Base-by-base conservation (phyloP, 1,140 invertebrate genomes). In the Vanessa atalanta region DNA sequence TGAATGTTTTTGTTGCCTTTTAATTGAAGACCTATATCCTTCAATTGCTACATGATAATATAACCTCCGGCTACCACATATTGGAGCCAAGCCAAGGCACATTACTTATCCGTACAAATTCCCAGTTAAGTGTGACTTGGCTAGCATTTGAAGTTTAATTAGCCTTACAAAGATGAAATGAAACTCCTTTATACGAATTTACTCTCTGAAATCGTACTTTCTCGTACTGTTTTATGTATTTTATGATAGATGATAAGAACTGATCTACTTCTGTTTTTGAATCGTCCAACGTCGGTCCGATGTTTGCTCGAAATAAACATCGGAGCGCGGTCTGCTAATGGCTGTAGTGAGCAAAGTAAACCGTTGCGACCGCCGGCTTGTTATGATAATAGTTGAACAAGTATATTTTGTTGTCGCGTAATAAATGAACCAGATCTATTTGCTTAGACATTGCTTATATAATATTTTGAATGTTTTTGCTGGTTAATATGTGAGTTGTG, bases 91-190 rank as follows among this genome's bases (percentile, higher is more conserved):
- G 77, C 79, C 79, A 81, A 81, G 72, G 60, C 65, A 67, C 77
- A 78, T 79, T 79, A 81, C 73, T 81, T 81, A 81, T 70, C 66
- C 73, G 75, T 76, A 82, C 78, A 79, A 76, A 82, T 82, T 79
- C 80, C 78, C 72, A 51, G 75, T 78, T 82, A 79, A 79, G 76
- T 79, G 78, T 79, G 76, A 78, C 78, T 82, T 80, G 79, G 73
- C 72, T 79, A 70, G 72, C 80, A 79, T 78, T 76, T 82, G 76
- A 71, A 73, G 72, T 68, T 74, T 70, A 78, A 79, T 78, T 79
- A 77, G 73, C 80, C 72, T 71, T 71, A 71, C 50, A 70, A 63
- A 50, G 60, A 53, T 65, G 50, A 57, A 70, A 71, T 71, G 31
- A 71, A 71, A 51, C 37, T 61, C 20, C 53, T 57, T 57, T 57